Conservation (phyloP, 2,113 vertebrate species). For the Nerophis ophidion region DNA sequence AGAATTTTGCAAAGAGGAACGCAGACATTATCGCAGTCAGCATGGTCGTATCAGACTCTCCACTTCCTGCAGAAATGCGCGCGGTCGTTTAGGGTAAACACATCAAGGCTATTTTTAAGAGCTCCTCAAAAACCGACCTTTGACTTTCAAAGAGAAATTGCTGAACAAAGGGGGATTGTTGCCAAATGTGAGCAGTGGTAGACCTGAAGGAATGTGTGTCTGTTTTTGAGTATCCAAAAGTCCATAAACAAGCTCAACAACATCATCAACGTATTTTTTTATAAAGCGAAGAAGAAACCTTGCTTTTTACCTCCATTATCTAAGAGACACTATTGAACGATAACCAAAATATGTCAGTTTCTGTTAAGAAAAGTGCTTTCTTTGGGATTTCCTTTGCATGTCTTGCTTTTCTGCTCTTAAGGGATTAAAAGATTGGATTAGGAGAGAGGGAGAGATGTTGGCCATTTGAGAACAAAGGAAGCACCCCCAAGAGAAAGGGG, state of each 20-base stretch:
- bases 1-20: not conserved
- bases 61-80: slow-evolving; percentile 45
- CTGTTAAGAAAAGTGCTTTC: slow-evolving; percentile 9
- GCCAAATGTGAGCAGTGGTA: slow-evolving; percentile 29
- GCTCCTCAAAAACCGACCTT: slow-evolving; percentile 18
- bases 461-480: slow-evolving; percentile 60
- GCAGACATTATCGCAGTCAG: slow-evolving; percentile 30
- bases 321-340: slow-evolving; percentile 14
- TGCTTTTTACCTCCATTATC: slow-evolving; percentile 4
- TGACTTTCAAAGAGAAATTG: slow-evolving; percentile 22
- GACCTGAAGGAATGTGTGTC: slow-evolving; percentile 42
- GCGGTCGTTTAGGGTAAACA: slow-evolving; percentile 34
- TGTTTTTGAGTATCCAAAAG: slow-evolving; percentile 9
- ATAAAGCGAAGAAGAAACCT: slow-evolving; percentile 16
- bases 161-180: slow-evolving; percentile 14
- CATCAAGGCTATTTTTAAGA: slow-evolving; percentile 7
- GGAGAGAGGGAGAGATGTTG: slow-evolving; percentile 36
- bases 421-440: slow-evolving; percentile 30
- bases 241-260: slow-evolving; percentile 13
- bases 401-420: slow-evolving; percentile 11
- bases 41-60: slow-evolving; percentile 39
- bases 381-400: not conserved
- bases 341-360: slow-evolving; percentile 13
- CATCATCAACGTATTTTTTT: not conserved
- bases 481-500: slow-evolving; percentile 14